These are phyloP conservation scores for Zelostemma sp. DNA, from an alignment of 1,140 invertebrate species.

Conservation along the genomic window DNA sequence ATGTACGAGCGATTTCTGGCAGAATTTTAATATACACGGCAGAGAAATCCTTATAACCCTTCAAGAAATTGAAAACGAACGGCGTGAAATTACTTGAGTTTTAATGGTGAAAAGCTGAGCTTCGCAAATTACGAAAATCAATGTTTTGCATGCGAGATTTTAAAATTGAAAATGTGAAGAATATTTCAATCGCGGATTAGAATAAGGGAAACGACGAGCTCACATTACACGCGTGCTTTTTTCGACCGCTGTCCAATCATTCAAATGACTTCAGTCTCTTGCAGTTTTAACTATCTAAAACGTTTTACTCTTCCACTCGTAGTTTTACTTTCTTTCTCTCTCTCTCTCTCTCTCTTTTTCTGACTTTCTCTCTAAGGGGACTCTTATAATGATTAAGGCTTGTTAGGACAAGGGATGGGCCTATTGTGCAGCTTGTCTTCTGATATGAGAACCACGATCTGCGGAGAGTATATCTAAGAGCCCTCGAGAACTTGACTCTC, in stretches of 20 bases:
- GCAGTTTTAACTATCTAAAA: slow-evolving; percentile 50
- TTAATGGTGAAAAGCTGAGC: slow-evolving; percentile 9
- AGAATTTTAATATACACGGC: slow-evolving; percentile 30
- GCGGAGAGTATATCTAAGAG: slow-evolving; percentile 53
- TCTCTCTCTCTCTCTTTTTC: background rate
- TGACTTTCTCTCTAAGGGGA: slow-evolving; percentile 26
- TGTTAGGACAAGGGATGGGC: slow-evolving; percentile 57
- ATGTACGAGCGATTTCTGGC: slow-evolving; percentile 9
- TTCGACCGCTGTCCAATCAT: too few relatives aligned
- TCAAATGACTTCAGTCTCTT: slow-evolving; percentile 34
- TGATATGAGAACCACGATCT: slow-evolving; percentile 55
- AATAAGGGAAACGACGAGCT: too few relatives aligned
- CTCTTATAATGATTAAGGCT: slow-evolving; percentile 61
- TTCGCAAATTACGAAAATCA: background rate
- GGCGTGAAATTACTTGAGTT: slow-evolving; percentile 3
- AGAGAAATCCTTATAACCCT: slow-evolving; percentile 19
- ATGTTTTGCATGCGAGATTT: background rate
- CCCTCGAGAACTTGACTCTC: slow-evolving; percentile 53
- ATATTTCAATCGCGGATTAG: too few relatives aligned
- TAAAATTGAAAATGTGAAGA: too few relatives aligned
- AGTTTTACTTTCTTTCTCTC: too few relatives aligned
- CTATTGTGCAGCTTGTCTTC: slow-evolving; percentile 51
- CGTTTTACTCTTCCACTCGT: slow-evolving; percentile 14
- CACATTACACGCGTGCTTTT: too few relatives aligned
- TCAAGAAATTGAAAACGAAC: slow-evolving; percentile 35